Evolutionary conservation across 1,140 invertebrate genomes (phyloP).

Genomic region (Solen grandis): DNA sequence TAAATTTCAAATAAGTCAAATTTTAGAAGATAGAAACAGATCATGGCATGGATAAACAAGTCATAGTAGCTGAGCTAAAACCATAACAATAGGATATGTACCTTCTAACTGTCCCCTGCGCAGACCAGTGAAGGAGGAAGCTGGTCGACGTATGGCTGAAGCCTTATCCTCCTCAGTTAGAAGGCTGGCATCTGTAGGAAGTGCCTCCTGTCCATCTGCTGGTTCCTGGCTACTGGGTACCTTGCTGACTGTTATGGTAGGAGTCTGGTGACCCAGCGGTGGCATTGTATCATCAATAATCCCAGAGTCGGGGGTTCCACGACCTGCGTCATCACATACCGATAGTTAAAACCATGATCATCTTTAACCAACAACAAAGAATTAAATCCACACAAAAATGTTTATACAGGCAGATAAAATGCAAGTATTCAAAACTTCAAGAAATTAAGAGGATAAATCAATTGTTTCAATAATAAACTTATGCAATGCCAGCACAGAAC

Average conservation of each 20-base stretch:
- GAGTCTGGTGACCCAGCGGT: constrained; percentile 4
- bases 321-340: constrained; percentile 6
- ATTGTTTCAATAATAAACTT: neutral
- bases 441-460: neutral
- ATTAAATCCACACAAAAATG: neutral
- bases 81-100: too few species aligned
- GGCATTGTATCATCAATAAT: constrained; percentile 38
- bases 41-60: too few species aligned
- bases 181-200: constrained; percentile 6
- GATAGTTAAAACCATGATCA: neutral
- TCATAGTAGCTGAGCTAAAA: too few species aligned
- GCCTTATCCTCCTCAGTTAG: constrained; percentile 42
- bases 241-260: neutral
- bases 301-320: constrained; percentile 50
- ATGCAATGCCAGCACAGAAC: neutral
- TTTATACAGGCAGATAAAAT: neutral
- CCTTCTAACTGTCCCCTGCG: constrained; percentile 44
- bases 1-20: too few species aligned
- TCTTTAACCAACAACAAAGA: neutral
- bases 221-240: neutral
- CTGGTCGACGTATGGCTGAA: constrained; percentile 27
- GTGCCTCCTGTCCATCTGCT: constrained; percentile 17
- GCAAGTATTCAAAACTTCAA: neutral
- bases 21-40: too few species aligned
- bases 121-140: constrained; percentile 45